Conservation (phyloP, 1,140 invertebrate genomes). For the Trichogramma pretiosum region DNA sequence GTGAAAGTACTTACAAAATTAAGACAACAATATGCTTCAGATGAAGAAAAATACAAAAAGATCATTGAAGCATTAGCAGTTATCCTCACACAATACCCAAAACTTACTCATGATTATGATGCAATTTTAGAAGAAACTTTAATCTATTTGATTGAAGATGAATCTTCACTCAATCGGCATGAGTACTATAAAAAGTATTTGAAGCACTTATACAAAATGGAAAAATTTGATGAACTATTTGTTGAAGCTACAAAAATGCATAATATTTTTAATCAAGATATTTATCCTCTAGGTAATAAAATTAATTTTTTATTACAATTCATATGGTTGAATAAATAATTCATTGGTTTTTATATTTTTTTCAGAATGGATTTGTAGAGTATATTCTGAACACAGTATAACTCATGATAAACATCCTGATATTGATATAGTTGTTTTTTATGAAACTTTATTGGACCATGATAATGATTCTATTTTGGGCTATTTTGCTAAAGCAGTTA, state of each 20-base stretch:
- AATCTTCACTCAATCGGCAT: slow-evolving; percentile 20
- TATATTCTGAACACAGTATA: slow-evolving; percentile 46
- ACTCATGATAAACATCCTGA: slow-evolving; percentile 31
- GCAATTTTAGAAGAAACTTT: slow-evolving; percentile 35
- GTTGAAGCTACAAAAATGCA: slow-evolving; percentile 46
- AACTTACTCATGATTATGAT: slow-evolving; percentile 20
- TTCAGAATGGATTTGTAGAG: slow-evolving; percentile 54
- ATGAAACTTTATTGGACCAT: slow-evolving; percentile 39
- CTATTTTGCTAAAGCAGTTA: slow-evolving; percentile 52
- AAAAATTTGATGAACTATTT: slow-evolving; percentile 41
- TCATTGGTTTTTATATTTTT: slow-evolving; percentile 3
- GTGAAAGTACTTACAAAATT: slow-evolving; percentile 22
- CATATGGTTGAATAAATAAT: neutral
- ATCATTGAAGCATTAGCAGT: slow-evolving; percentile 25
- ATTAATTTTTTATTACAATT: slow-evolving; percentile 9
- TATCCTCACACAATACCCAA: slow-evolving; percentile 31
- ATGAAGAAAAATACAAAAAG: slow-evolving; percentile 22
- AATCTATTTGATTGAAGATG: slow-evolving; percentile 26
- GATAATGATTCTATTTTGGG: slow-evolving; percentile 52
- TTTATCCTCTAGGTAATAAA: slow-evolving; percentile 41
- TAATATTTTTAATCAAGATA: slow-evolving; percentile 41
- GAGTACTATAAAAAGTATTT: slow-evolving; percentile 50
- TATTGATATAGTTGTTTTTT: slow-evolving; percentile 44
- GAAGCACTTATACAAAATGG: slow-evolving; percentile 46
- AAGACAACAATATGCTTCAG: slow-evolving; percentile 12